Evolutionary conservation across 2,797 vertebrate genomes (phyloP), one percentile per base, ranked within the genome.

Genomic region (Bryconaethiops microstoma): DNA sequence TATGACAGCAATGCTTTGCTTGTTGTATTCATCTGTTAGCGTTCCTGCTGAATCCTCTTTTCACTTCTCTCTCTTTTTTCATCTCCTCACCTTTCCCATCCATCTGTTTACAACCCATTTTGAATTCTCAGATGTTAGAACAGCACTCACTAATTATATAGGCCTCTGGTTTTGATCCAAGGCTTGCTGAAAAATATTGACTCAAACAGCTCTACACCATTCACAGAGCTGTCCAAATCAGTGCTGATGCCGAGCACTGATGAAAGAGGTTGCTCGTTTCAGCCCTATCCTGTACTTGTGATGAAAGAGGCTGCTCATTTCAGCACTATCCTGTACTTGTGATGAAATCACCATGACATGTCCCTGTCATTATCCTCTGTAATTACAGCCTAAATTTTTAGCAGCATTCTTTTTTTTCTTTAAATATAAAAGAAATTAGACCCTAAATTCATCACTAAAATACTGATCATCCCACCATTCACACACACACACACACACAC

Each of bases 71-170:
- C 64, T 45, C 42, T 35, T n/a, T 25, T 67, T 55, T 67, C 25
- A 19, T 21, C 71, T 35, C 42, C 79, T 29, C 40, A 40, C 21
- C 21, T 74, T 25, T 82, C 64, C 77, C 25, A 52, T 63, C 42
- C 80, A 52, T 75, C 70, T 76, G 59, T 71, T 76, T 71, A 63
- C 67, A 67, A 50, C 82, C 64, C 23, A 23, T 78, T 82, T 78
- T 55, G 67, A 71, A 76, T 62, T 77, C 52, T 64, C 60, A 68
- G 72, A 75, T 75, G 63, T 80, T 67, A 74, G 77, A 70, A 57
- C 40, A 62, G 71, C 54, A 68, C 40, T 60, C 23, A 52, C 21
- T 83, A 81, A 81, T 83, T 72, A 65, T 39, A 54, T 76, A 76
- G 63, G 50, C 75, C 35, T 68, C 13, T 75, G 59, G 60, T 71